These are phyloP conservation scores for Pyrgilauda ruficollis DNA, from an alignment of 2,113 vertebrate genomes.

Conservation along the genomic window DNA sequence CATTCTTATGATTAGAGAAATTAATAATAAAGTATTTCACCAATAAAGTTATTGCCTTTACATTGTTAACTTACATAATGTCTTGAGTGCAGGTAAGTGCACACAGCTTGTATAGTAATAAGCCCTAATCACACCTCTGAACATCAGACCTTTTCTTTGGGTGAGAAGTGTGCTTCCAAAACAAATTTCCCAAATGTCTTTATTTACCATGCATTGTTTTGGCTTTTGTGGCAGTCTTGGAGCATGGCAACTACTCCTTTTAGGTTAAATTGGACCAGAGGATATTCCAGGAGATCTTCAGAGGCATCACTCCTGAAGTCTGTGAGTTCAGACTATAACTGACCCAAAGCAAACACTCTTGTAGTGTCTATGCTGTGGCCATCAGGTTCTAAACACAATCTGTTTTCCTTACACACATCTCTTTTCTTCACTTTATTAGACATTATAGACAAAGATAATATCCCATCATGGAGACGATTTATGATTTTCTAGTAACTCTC, in stretches of 20 bases:
- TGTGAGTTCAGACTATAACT: background rate
- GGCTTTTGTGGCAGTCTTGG: background rate
- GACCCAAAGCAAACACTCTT: background rate
- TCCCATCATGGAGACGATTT: background rate
- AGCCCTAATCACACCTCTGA: background rate
- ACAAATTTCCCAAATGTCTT: conserved; percentile 1
- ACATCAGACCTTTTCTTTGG: background rate
- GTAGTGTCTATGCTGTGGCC: background rate
- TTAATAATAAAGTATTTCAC: background rate
- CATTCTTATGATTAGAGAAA: conserved; percentile 16
- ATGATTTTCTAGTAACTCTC: background rate
- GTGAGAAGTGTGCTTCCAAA: background rate
- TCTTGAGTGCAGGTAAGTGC: background rate
- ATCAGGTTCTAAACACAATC: background rate
- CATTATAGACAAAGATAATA: background rate
- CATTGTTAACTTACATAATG: background rate
- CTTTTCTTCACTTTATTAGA: background rate
- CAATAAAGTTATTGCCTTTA: background rate
- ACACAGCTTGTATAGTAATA: background rate
- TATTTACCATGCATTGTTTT: background rate
- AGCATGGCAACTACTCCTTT: background rate
- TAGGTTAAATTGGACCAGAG: background rate
- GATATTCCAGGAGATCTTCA: background rate
- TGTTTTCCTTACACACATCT: background rate
- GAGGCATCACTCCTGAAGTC: background rate